Base-by-base conservation (phyloP, 2,797 vertebrate genomes). In the Melanitta fusca region DNA sequence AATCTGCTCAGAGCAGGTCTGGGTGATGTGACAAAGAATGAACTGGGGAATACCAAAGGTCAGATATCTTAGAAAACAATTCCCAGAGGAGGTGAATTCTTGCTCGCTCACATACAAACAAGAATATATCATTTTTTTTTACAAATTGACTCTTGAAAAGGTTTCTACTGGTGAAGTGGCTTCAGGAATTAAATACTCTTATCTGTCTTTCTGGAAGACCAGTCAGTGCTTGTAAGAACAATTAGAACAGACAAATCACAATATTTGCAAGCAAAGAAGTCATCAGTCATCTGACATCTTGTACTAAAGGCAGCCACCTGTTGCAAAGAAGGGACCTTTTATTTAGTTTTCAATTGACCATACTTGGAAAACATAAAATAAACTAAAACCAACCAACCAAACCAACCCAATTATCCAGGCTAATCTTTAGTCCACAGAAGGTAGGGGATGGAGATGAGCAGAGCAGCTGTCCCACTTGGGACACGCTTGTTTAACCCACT, bases 201-300 rank as follows among this genome's bases (percentile, higher is more conserved):
- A 73, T 96, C 53, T 87, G 8, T 86, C 68, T 72, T 66, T 64
- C 88, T 93, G 80, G 13, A 73, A 19, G 51, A 91, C 62, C 81
- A 92, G 41, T 72, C 45, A 84, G 30, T 36, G 53, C 68, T 80
- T 58, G 78, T 77, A 89, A 30, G 43, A 86, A 93, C 66, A 25
- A 80, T 38, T 30, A 74, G 57, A 95, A 84, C 66, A 58, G 38
- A 36, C 80, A 47, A 85, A 92, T 85, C 77, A 94, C 80, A 89
- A 36, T 62, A 80, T 74, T 82, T 92, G 34, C 64, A 82, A 85
- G 69, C 56, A 74, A 84, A 96, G 95, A 91, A 87, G 61, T 77
- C 85, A 77, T 86, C 60, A 79, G 19, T 93, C 73, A 85, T 70
- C 71, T 94, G 83, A 78, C 73, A 65, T 54, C 53, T 41, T 71